phyloP scores from a whole-genome alignment of 2,797 vertebrate genomes.

The Poeciliopsis paucimaculata region DNA sequence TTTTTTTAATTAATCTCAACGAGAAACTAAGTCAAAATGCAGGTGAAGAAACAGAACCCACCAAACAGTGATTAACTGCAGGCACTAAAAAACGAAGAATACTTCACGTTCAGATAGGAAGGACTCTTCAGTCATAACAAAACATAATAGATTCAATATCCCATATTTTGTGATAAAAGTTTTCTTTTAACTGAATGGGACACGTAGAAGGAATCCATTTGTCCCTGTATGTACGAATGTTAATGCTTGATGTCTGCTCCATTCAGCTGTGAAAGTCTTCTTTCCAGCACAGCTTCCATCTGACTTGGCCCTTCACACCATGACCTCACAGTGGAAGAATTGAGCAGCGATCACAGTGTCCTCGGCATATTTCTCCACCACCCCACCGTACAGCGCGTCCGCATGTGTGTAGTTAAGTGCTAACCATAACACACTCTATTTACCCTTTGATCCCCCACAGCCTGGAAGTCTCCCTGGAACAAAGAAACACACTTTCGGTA shows the following conservation, averaged over 20 bases:
- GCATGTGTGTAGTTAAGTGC: constrained; percentile 28
- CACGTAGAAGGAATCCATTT: background rate
- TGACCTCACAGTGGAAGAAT: constrained; percentile 69
- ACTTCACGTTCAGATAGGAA: background rate
- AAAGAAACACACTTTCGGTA: constrained; percentile 65
- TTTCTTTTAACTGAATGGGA: background rate
- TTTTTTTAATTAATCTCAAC: background rate
- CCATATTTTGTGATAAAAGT: background rate
- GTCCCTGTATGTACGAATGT: background rate
- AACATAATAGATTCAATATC: background rate
- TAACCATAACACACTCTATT: constrained; percentile 48
- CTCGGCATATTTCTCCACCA: constrained; percentile 56
- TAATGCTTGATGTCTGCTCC: constrained; percentile 35
- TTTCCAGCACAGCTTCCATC: constrained; percentile 28
- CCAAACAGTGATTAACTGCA: background rate
- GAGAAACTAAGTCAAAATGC: background rate
- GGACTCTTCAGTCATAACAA: background rate
- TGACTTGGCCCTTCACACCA: constrained; percentile 60
- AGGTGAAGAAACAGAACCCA: background rate
- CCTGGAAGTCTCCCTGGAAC: constrained; percentile 42
- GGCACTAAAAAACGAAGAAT: background rate
- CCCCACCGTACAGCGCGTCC: constrained; percentile 39
- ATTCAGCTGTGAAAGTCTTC: constrained; percentile 41
- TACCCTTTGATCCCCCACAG: constrained; percentile 57
- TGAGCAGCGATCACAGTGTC: constrained; percentile 60